Conservation (phyloP, 2,113 vertebrate genomes). For the Petaurus breviceps region DNA sequence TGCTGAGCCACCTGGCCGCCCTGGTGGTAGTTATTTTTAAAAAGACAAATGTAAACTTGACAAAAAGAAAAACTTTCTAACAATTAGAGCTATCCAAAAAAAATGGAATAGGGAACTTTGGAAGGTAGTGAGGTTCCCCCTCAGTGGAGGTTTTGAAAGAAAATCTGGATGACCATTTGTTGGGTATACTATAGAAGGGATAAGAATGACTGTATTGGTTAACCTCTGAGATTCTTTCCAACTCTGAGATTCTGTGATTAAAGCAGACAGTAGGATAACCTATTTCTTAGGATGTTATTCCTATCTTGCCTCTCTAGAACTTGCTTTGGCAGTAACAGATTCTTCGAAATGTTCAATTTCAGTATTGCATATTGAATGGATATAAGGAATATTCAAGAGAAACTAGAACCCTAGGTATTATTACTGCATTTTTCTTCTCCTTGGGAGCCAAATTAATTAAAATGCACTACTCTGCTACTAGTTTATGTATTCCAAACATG, state of each 20-base stretch:
- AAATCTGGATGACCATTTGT: not conserved
- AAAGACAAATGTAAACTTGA: not conserved
- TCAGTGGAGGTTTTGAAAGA: not conserved
- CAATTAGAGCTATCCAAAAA: not conserved
- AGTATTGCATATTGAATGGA: not conserved
- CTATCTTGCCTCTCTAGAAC: not conserved
- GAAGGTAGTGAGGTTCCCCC: not conserved
- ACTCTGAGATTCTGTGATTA: not conserved
- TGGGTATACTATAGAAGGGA: not conserved
- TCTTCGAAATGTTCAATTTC: not conserved
- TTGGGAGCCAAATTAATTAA: not conserved
- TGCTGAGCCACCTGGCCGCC: too few species aligned
- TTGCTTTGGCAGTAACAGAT: not conserved
- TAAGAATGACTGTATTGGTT: not conserved
- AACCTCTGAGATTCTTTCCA: not conserved
- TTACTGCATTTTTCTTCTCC: not conserved
- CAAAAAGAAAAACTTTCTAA: not conserved
- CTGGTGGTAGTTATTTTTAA: not conserved
- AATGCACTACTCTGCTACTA: not conserved
- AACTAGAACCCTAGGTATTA: too few species aligned
- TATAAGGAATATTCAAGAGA: not conserved
- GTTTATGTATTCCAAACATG: not conserved
- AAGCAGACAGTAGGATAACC: not conserved
- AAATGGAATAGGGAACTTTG: not conserved
- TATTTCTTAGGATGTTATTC: not conserved